Evolutionary conservation across 2,113 vertebrate species (phyloP).

Genomic region (Pachycephala philippinensis): DNA sequence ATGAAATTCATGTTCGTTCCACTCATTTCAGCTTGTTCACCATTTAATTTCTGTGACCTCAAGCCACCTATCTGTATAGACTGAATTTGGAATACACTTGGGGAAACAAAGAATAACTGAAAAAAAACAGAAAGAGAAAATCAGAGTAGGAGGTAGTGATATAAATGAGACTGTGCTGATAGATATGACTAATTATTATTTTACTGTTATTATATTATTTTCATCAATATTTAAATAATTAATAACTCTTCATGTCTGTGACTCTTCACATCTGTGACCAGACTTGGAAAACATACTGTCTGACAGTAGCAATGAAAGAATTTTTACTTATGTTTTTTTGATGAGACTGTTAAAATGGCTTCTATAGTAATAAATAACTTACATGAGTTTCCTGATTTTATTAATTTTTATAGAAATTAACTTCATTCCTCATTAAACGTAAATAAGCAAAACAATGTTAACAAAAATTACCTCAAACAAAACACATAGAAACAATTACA

Average conservation of each 20-base stretch:
- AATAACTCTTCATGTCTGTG: background rate
- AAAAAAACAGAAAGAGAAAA: background rate
- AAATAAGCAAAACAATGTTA: background rate
- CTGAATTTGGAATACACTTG: background rate
- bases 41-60: background rate
- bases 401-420: background rate
- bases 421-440: background rate
- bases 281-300: background rate
- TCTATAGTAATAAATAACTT: background rate
- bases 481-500: background rate
- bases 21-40: background rate
- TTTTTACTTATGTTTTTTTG: background rate
- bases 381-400: background rate
- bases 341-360: background rate
- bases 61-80: background rate
- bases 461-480: background rate
- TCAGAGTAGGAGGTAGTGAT: background rate
- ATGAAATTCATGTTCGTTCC: background rate
- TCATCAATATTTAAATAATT: background rate
- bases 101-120: background rate
- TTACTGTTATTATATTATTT: background rate
- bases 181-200: background rate
- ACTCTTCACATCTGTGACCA: background rate
- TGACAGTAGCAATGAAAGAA: background rate
- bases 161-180: background rate